Conservation (phyloP, 2,113 vertebrate genomes). For the Cygnus atratus region DNA sequence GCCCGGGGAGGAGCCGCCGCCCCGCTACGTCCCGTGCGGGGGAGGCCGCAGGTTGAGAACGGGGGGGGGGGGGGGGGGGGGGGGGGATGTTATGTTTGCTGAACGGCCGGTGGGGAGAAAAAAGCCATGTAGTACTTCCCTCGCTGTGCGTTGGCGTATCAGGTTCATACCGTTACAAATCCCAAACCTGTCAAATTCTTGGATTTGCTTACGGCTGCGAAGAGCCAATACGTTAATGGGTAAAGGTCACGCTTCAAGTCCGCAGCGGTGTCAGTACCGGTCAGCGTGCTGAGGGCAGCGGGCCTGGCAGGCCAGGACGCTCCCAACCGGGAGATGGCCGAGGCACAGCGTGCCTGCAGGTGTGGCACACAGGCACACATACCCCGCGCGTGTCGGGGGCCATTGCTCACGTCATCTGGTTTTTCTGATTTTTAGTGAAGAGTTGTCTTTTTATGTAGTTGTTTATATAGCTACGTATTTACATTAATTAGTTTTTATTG, state of each 20-base stretch:
- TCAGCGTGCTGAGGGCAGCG: too few relatives aligned
- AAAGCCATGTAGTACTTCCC: background rate
- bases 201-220: background rate
- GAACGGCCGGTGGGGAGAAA: background rate
- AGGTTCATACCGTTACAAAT: background rate
- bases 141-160: background rate
- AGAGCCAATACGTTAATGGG: background rate
- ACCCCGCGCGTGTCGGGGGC: fast-evolving
- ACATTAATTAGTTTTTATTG: background rate
- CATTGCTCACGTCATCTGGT: background rate
- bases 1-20: too few relatives aligned
- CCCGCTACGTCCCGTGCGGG: too few relatives aligned
- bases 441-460: background rate
- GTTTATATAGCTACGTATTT: background rate
- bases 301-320: too few relatives aligned
- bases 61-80: background rate
- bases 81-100: background rate
- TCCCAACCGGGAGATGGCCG: too few relatives aligned
- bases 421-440: background rate
- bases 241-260: background rate
- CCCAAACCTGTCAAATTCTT: background rate
- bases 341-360: too few relatives aligned
- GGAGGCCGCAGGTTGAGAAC: background rate
- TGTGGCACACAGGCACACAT: background rate
- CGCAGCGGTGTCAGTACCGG: too few relatives aligned